Percentiles rank a stretch among this genome's conserved stretches.
These are phyloP conservation scores for Brachionus asplanchnoidis DNA, from an alignment of 1,140 invertebrate species.

Conservation along the genomic window DNA sequence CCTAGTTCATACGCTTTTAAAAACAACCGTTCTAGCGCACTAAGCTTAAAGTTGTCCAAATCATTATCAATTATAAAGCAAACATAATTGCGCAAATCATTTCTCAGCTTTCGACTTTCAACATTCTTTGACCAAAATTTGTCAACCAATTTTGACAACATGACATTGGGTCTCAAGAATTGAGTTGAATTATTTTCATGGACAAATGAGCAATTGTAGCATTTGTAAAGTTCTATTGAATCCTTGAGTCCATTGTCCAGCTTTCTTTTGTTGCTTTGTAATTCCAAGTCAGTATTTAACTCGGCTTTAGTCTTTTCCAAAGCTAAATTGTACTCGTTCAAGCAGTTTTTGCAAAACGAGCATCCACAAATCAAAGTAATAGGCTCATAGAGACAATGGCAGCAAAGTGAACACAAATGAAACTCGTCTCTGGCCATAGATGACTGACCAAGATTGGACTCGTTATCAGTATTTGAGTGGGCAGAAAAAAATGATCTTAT, in stretches of 20 bases:
- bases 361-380: conserved; percentile 33
- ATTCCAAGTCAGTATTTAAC: not conserved
- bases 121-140: conserved; percentile 9
- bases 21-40: not conserved
- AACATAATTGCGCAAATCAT: conserved; percentile 26
- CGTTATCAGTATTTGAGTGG: not conserved
- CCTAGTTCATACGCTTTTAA: conserved; percentile 28
- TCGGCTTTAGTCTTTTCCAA: not conserved
- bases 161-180: not conserved
- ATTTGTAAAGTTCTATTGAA: not conserved
- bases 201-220: conserved; percentile 1
- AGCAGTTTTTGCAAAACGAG: conserved; percentile 33
- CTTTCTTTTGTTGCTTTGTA: not conserved
- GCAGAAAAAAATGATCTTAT: no score
- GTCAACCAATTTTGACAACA: conserved; percentile 2
- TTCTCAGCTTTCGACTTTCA: conserved; percentile 5
- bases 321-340: conserved; percentile 15
- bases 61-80: conserved; percentile 24
- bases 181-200: conserved; percentile 12
- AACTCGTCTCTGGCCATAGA: not conserved
- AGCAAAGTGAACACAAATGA: conserved; percentile 31
- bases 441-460: not conserved
- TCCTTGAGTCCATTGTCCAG: not conserved
- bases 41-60: not conserved
- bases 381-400: conserved; percentile 7